Evolutionary conservation across 1,140 invertebrate genomes (phyloP).

Genomic region (Platorchestia sp.): DNA sequence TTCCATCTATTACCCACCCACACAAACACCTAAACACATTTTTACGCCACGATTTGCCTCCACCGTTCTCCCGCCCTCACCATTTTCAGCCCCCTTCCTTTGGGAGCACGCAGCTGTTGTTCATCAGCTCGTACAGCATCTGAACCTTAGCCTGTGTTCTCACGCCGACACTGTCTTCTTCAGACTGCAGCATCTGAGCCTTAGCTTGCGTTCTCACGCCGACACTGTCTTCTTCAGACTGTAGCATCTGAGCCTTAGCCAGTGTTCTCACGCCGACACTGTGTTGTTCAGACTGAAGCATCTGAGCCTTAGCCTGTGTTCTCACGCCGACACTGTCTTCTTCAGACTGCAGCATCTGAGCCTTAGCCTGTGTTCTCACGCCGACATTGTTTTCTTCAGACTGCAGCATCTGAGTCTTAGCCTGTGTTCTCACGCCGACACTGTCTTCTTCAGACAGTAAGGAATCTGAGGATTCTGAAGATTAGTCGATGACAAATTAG

Average conservation of each 20-base stretch:
- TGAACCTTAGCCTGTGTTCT: not conserved
- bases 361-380: too few species aligned
- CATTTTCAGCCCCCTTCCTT: not conserved
- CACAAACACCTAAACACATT: not conserved
- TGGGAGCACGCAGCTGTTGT: not conserved
- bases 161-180: not conserved
- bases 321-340: too few species aligned
- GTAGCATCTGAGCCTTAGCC: not conserved
- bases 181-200: not conserved
- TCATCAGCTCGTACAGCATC: not conserved
- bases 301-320: too few species aligned
- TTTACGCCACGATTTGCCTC: not conserved
- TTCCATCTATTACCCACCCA: not conserved
- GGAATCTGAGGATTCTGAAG: too few species aligned
- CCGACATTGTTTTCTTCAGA: too few species aligned
- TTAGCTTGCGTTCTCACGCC: not conserved
- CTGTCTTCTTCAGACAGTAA: too few species aligned
- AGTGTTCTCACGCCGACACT: not conserved
- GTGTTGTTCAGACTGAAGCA: not conserved
- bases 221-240: not conserved
- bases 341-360: too few species aligned
- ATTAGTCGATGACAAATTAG: too few species aligned
- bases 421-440: too few species aligned
- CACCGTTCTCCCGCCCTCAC: not conserved
- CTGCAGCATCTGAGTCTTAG: too few species aligned